These are phyloP conservation scores for Amphipoea oculea DNA, from an alignment of 2,888 invertebrate genomes.

Conservation along the genomic window DNA sequence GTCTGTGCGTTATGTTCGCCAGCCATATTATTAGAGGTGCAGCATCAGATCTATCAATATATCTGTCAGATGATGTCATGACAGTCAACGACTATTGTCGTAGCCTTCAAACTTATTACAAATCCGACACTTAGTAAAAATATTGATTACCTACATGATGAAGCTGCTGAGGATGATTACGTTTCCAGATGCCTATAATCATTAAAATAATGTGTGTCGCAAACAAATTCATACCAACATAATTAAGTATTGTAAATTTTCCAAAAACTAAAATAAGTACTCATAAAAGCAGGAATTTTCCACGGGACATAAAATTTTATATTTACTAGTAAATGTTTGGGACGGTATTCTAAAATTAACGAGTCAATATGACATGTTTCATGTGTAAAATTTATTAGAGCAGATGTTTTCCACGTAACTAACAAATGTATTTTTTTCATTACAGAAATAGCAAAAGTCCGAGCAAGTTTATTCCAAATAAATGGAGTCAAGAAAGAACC, in stretches of 20 bases:
- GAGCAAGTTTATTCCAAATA: slow-evolving; percentile 99
- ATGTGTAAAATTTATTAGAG: slow-evolving; percentile 77
- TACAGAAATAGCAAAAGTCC: slow-evolving; percentile 99
- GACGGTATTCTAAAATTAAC: slow-evolving; percentile 79
- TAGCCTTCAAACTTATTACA: slow-evolving; percentile 65
- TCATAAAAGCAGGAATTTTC: slow-evolving; percentile 72
- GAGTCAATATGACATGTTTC: slow-evolving; percentile 77
- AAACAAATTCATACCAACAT: slow-evolving; percentile 19
- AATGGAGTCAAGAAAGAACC: slow-evolving; percentile 99
- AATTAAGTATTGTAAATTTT: slow-evolving; percentile 59
- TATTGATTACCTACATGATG: slow-evolving; percentile 52
- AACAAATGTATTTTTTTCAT: slow-evolving; percentile 80
- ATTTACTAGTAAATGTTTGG: slow-evolving; percentile 77
- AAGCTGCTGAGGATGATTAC: slow-evolving; percentile 5
- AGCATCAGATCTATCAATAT: slow-evolving; percentile 75
- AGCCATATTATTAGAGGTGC: slow-evolving; percentile 73
- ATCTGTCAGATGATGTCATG: slow-evolving; percentile 79
- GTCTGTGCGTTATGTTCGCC: slow-evolving; percentile 68
- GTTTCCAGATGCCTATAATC: slow-evolving; percentile 23
- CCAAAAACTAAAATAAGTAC: slow-evolving; percentile 65
- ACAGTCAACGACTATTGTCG: slow-evolving; percentile 60
- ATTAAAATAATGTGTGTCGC: slow-evolving; percentile 30
- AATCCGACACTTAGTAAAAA: slow-evolving; percentile 51
- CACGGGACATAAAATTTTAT: slow-evolving; percentile 80
- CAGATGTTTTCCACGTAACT: slow-evolving; percentile 70